These are phyloP conservation scores for Ganaspis sp. DNA, from an alignment of 1,140 invertebrate species.

Conservation along the genomic window DNA sequence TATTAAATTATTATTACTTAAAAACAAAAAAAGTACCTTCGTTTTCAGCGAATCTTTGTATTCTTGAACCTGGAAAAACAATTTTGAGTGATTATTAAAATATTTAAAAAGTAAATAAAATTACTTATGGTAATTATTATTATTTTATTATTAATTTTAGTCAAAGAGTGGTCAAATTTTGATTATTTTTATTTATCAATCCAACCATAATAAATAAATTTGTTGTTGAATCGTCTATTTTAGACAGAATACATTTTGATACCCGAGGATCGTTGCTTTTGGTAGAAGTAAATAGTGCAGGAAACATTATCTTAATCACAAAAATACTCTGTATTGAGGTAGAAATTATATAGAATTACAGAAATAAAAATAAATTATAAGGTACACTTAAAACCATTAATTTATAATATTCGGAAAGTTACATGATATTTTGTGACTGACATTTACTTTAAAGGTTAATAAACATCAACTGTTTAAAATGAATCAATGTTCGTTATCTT, in stretches of 20 bases:
- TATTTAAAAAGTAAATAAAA: constrained; percentile 31
- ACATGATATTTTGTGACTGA: background rate
- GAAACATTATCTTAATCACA: constrained; percentile 32
- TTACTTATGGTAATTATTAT: no score
- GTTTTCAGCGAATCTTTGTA: constrained; percentile 89
- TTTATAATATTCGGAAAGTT: no score
- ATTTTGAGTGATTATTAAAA: constrained; percentile 46
- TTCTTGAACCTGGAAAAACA: constrained; percentile 83
- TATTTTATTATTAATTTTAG: no score
- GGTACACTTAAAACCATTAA: background rate
- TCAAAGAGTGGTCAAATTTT: no score
- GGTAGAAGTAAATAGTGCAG: constrained; percentile 16
- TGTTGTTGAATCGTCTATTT: background rate
- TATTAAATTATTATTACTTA: no score
- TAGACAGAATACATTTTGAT: background rate
- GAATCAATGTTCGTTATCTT: background rate
- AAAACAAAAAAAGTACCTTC: constrained; percentile 74
- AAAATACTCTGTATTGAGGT: background rate
- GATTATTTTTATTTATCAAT: no score
- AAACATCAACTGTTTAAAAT: constrained; percentile 9
- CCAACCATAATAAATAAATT: background rate
- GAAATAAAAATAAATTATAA: background rate
- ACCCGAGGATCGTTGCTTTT: constrained; percentile 32
- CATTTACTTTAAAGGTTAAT: background rate
- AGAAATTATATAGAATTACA: background rate